phyloP scores from a whole-genome alignment of 2,888 invertebrate genomes.

The Cataglyphis livida region DNA sequence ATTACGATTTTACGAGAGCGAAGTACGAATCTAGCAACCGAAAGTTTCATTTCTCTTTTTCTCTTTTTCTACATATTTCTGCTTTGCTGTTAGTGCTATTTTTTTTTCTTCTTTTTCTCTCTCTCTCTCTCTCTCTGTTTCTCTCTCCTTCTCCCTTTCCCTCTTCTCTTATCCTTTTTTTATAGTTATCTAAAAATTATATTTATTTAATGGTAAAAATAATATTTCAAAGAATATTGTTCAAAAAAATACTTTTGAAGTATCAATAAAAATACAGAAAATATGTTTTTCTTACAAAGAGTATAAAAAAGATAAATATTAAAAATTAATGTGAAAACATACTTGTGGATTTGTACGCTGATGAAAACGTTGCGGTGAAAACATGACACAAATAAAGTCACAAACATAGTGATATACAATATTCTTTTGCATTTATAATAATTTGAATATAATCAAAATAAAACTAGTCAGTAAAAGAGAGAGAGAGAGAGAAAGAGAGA shows the following conservation, averaged over 20 bases:
- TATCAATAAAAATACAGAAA: constrained; percentile 11
- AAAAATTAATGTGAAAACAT: constrained; percentile 20
- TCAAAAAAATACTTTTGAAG: not conserved
- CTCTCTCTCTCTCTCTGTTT: no score
- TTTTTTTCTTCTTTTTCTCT: not conserved
- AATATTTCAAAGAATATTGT: not conserved
- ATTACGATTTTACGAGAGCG: constrained; percentile 50
- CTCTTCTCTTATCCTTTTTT: not conserved
- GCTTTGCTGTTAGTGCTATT: not conserved
- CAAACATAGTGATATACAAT: not conserved
- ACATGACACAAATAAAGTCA: not conserved
- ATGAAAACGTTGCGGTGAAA: not conserved
- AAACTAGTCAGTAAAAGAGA: not conserved
- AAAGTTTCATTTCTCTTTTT: constrained; percentile 3
- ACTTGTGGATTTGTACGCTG: not conserved
- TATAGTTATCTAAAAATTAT: not conserved
- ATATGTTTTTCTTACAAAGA: not conserved
- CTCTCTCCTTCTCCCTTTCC: no score
- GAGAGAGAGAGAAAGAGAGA: no score
- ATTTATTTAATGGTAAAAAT: constrained; percentile 26
- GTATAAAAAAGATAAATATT: constrained; percentile 15
- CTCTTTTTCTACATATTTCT: constrained; percentile 24
- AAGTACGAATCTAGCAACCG: constrained; percentile 29
- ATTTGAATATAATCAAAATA: constrained; percentile 11
- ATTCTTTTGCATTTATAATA: not conserved